Evolutionary conservation across 2,888 invertebrate genomes (phyloP).

Genomic region (Brachypterus glaber): DNA sequence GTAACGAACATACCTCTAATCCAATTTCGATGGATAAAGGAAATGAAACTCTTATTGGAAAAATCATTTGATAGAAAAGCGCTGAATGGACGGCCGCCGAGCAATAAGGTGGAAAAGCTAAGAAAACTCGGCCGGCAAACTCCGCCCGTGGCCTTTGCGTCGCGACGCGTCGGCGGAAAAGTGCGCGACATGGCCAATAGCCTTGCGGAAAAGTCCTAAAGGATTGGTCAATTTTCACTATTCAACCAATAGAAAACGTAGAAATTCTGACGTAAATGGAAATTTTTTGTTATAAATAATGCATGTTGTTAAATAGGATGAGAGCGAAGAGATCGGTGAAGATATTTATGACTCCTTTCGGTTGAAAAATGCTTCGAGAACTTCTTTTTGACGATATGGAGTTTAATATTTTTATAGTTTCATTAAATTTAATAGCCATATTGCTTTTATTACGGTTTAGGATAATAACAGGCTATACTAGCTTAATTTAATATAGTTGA

Average conservation of each 20-base stretch:
- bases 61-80: constrained; percentile 30
- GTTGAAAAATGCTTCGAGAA: too few species aligned
- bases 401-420: too few species aligned
- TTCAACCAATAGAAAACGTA: constrained; percentile 37
- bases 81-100: constrained; percentile 32
- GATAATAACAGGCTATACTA: too few species aligned
- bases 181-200: constrained; percentile 33
- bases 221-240: constrained; percentile 37
- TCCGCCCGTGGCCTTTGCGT: constrained; percentile 36
- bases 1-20: too few species aligned
- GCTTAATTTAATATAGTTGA: too few species aligned
- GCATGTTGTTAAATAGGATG: constrained; percentile 36
- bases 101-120: constrained; percentile 40
- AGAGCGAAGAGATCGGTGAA: too few species aligned
- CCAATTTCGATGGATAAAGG: constrained; percentile 21
- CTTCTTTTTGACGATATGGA: too few species aligned
- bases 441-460: too few species aligned
- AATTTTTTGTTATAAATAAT: constrained; percentile 41
- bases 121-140: constrained; percentile 35
- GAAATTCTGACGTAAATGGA: constrained; percentile 36
- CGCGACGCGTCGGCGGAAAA: too few species aligned
- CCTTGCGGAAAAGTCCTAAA: constrained; percentile 29
- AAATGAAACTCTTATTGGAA: constrained; percentile 28
- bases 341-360: too few species aligned
- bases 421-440: too few species aligned